Conservation (phyloP, 2,888 invertebrate genomes). For the Athetis lepigone region DNA sequence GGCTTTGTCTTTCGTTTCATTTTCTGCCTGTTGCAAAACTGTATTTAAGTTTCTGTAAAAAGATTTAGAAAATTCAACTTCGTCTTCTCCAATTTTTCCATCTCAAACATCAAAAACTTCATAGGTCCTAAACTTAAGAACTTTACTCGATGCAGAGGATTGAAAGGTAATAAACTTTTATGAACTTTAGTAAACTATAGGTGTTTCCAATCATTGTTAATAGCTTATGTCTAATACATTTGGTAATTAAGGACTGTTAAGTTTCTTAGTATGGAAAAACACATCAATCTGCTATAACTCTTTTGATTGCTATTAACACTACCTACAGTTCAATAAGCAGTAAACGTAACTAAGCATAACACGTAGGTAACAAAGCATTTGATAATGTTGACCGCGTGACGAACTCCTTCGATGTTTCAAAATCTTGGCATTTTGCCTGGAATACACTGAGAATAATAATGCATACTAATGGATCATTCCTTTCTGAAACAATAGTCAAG, state of each 20-base stretch:
- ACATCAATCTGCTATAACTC: neutral
- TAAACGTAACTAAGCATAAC: neutral
- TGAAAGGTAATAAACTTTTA: neutral
- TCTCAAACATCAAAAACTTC: neutral
- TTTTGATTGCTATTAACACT: conserved; percentile 16
- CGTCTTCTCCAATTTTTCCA: neutral
- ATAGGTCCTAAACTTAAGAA: neutral
- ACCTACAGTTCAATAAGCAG: conserved; percentile 4
- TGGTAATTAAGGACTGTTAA: conserved; percentile 5
- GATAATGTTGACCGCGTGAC: neutral
- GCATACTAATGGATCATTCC: conserved; percentile 3
- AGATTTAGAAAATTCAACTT: neutral
- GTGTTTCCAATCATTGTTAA: neutral
- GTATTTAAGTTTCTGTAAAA: conserved; percentile 1
- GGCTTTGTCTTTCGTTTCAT: neutral
- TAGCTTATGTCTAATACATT: neutral
- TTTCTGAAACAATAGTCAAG: conserved; percentile 3
- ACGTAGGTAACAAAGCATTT: conserved; percentile 11
- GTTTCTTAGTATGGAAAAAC: conserved; percentile 15
- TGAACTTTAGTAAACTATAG: neutral
- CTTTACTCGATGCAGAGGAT: neutral
- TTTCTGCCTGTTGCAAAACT: conserved; percentile 3
- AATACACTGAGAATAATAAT: conserved; percentile 6
- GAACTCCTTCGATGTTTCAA: neutral
- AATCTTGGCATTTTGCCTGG: conserved; percentile 18